Conservation (phyloP, 2,888 invertebrate genomes). For the Drosophila nr. medialis region DNA sequence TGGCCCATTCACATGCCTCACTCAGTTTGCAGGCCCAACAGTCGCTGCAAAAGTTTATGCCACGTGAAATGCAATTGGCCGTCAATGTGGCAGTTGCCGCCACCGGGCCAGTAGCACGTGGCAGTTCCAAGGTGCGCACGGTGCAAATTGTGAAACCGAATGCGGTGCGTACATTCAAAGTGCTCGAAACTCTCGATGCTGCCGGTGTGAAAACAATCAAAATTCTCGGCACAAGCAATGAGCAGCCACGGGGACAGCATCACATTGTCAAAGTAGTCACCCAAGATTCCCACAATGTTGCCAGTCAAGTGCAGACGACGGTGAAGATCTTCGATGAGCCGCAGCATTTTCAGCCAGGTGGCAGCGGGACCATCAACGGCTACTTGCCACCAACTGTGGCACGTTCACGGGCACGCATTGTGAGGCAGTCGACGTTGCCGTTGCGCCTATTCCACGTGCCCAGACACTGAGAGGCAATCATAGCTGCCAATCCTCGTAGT, state of each 20-base stretch:
- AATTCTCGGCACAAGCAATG: slow-evolving; percentile 76
- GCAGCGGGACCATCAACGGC: slow-evolving; percentile 5
- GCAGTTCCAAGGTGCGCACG: slow-evolving; percentile 75
- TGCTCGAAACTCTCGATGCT: slow-evolving; percentile 76
- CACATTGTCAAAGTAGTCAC: slow-evolving; percentile 76
- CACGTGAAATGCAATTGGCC: slow-evolving; percentile 71
- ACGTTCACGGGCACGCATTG: slow-evolving; percentile 57
- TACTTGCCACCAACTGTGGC: slow-evolving; percentile 61
- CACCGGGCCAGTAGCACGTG: slow-evolving; percentile 40
- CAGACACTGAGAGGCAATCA: slow-evolving; percentile 15
- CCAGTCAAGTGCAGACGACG: slow-evolving; percentile 77
- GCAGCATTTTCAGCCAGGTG: slow-evolving; percentile 31
- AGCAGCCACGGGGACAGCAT: slow-evolving; percentile 77
- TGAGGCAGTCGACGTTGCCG: slow-evolving; percentile 35
- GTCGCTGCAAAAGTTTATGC: slow-evolving; percentile 74
- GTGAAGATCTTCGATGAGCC: slow-evolving; percentile 80
- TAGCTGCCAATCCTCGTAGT: not conserved
- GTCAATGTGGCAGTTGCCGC: slow-evolving; percentile 69
- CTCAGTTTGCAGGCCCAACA: slow-evolving; percentile 63
- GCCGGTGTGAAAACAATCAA: slow-evolving; percentile 81
- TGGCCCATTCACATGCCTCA: slow-evolving; percentile 7
- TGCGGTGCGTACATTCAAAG: slow-evolving; percentile 74
- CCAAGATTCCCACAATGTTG: slow-evolving; percentile 57
- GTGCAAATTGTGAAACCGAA: slow-evolving; percentile 78
- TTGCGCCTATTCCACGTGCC: slow-evolving; percentile 57